Evolutionary conservation across 2,888 invertebrate species (phyloP).

Genomic region (Sympetrum striolatum): DNA sequence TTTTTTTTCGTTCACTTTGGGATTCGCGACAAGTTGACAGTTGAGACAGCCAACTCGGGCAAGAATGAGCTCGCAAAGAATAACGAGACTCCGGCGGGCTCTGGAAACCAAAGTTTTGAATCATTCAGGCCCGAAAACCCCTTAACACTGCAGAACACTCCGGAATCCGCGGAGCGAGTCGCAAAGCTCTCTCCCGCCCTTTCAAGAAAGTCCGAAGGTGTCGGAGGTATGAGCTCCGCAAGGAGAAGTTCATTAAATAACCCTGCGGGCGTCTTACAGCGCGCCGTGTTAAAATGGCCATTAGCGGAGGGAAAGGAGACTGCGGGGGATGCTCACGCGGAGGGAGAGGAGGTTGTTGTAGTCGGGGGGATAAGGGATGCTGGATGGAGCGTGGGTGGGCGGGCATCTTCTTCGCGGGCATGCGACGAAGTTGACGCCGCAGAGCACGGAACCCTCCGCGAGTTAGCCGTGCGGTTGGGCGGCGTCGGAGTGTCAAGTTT

Average conservation of each 20-base stretch:
- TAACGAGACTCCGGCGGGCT: neutral
- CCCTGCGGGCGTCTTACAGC: conserved; percentile 16
- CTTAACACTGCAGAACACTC: neutral
- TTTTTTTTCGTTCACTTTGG: too few relatives aligned
- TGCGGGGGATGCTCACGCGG: neutral
- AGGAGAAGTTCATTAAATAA: conserved; percentile 38
- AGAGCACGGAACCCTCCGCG: neutral
- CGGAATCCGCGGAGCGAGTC: neutral
- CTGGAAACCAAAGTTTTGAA: neutral
- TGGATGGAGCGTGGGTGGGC: neutral
- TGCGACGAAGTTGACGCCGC: neutral
- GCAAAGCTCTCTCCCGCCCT: neutral
- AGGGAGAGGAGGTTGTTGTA: neutral
- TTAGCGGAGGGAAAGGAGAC: neutral
- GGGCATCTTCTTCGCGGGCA: neutral
- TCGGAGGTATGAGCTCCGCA: conserved; percentile 1
- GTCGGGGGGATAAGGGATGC: neutral
- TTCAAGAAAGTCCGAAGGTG: conserved; percentile 36
- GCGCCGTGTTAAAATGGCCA: conserved; percentile 27
- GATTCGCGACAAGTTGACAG: too few relatives aligned
- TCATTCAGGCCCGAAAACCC: neutral
- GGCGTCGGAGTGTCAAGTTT: conserved; percentile 20
- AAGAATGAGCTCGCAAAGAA: neutral
- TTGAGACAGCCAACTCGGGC: neutral
- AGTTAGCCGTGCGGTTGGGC: conserved; percentile 38